These are phyloP conservation scores for Yponomeuta sedellus DNA, from an alignment of 2,888 invertebrate species.

Conservation along the genomic window DNA sequence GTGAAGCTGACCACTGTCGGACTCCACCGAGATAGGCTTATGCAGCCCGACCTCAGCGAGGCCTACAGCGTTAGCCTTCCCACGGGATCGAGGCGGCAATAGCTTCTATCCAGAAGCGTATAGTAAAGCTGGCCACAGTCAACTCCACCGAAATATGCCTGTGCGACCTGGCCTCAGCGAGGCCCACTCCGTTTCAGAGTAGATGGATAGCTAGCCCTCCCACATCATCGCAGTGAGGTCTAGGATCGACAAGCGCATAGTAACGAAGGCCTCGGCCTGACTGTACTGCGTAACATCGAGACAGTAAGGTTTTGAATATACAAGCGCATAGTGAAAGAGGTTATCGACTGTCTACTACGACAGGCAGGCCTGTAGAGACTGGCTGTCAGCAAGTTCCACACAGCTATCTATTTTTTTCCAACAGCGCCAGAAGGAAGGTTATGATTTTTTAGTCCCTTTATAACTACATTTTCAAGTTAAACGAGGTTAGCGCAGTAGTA, in stretches of 20 bases:
- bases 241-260: neutral
- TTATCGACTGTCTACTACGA: too few relatives aligned
- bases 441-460: too few relatives aligned
- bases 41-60: constrained; percentile 69
- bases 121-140: constrained; percentile 66
- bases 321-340: constrained; percentile 56
- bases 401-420: too few relatives aligned
- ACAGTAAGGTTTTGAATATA: constrained; percentile 60
- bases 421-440: too few relatives aligned
- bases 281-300: constrained; percentile 24
- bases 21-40: constrained; percentile 57
- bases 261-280: too few relatives aligned
- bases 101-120: constrained; percentile 58
- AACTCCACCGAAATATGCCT: constrained; percentile 58
- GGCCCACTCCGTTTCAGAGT: constrained; percentile 76
- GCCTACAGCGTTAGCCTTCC: constrained; percentile 65
- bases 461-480: too few relatives aligned
- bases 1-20: constrained; percentile 57
- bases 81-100: constrained; percentile 42
- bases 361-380: too few relatives aligned
- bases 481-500: too few relatives aligned
- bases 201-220: constrained; percentile 63
- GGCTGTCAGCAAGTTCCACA: constrained; percentile 44
- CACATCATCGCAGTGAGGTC: constrained; percentile 8
- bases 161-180: constrained; percentile 69